Evolutionary conservation across 1,140 invertebrate genomes (phyloP).

Genomic region (Metopolophium dirhodum): DNA sequence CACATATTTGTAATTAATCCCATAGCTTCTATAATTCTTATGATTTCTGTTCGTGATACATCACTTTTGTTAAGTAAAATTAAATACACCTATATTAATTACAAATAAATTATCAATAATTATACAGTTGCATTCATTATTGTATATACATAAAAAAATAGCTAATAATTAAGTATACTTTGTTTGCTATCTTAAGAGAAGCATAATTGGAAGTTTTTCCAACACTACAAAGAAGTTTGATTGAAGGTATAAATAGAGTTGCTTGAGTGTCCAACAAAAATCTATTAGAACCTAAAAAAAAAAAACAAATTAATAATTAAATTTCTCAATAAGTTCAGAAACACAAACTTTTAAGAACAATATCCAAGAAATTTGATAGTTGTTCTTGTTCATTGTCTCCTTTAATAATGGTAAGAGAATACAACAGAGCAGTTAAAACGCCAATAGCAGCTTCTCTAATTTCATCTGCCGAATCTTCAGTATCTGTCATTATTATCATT

Average conservation of each 20-base stretch:
- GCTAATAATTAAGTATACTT: not conserved
- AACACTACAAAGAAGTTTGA: constrained; percentile 46
- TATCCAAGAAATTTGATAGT: constrained; percentile 48
- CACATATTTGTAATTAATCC: constrained; percentile 47
- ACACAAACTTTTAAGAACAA: constrained; percentile 49
- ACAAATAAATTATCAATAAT: not conserved
- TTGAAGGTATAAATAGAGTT: constrained; percentile 51
- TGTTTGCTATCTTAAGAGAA: constrained; percentile 31
- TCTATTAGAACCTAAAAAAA: constrained; percentile 51
- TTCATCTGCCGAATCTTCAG: constrained; percentile 17
- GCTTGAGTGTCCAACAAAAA: constrained; percentile 41
- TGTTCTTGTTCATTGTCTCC: constrained; percentile 44
- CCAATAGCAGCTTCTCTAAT: constrained; percentile 33
- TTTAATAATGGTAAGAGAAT: constrained; percentile 40
- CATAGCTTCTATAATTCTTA: constrained; percentile 36
- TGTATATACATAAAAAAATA: not conserved
- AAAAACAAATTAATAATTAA: not conserved
- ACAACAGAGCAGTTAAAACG: constrained; percentile 47
- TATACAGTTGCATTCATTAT: not conserved
- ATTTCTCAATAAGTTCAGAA: not conserved
- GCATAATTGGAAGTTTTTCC: constrained; percentile 44
- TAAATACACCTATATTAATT: constrained; percentile 20
- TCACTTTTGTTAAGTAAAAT: constrained; percentile 41
- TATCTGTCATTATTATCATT: constrained; percentile 39
- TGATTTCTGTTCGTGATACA: not conserved